Evolutionary conservation across 1,140 invertebrate species (phyloP).

Genomic region (Agrypnia vestita): DNA sequence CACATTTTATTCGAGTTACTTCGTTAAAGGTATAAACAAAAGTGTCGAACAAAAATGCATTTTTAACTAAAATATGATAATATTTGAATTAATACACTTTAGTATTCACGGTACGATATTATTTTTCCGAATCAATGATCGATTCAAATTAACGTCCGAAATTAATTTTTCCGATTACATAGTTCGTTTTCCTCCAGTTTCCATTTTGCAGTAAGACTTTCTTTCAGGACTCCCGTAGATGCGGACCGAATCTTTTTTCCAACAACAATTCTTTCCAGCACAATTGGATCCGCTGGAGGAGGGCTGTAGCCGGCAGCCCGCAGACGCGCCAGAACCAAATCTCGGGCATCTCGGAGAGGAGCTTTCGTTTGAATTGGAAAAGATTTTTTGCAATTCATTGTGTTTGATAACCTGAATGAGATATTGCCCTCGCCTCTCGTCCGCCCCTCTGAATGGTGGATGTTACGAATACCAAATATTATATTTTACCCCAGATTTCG

Average conservation of each 20-base stretch:
- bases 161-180: no score
- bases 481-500: constrained; percentile 51
- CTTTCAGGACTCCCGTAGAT: constrained; percentile 2
- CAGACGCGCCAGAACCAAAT: constrained; percentile 47
- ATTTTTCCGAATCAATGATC: no score
- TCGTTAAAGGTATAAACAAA: no score
- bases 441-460: constrained; percentile 46
- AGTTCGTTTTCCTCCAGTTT: background rate
- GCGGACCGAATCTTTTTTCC: constrained; percentile 45
- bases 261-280: constrained; percentile 38
- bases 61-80: no score
- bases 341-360: constrained; percentile 49
- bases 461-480: constrained; percentile 59
- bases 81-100: no score
- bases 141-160: no score
- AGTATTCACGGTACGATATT: no score
- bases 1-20: no score
- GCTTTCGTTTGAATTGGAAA: constrained; percentile 55
- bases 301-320: constrained; percentile 29
- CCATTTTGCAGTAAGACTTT: constrained; percentile 11
- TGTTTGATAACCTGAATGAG: constrained; percentile 62
- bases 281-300: constrained; percentile 60
- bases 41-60: no score
- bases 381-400: constrained; percentile 62
- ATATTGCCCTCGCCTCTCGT: constrained; percentile 45